Conservation (phyloP, 2,797 vertebrate species). For the Pipistrellus pipistrellus region DNA sequence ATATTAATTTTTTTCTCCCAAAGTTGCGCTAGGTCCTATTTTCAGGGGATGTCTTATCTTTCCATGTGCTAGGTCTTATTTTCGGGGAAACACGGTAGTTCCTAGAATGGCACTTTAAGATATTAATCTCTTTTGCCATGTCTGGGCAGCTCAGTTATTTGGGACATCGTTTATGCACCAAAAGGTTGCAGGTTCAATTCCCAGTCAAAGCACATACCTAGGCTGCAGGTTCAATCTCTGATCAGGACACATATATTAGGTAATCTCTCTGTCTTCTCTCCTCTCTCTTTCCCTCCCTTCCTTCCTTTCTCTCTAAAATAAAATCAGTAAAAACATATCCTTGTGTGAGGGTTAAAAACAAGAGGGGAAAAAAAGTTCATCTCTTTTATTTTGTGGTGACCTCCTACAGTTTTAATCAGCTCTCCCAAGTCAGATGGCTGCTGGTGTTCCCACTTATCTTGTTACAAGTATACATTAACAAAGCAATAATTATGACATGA, state of each 20-base stretch:
- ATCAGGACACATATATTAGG: not conserved
- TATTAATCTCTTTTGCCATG: not conserved
- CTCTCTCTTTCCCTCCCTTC: not conserved
- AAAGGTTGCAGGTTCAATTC: not conserved
- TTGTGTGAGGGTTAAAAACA: not conserved
- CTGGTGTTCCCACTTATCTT: not conserved
- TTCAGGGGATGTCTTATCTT: too few species aligned
- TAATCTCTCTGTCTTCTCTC: not conserved
- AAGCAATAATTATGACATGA: conserved; percentile 44
- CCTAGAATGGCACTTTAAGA: not conserved
- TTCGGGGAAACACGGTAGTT: not conserved
- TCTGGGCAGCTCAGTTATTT: not conserved
- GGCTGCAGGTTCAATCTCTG: not conserved
- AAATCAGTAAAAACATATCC: not conserved
- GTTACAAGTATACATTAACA: conserved; percentile 52
- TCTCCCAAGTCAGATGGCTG: not conserved
- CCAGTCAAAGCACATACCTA: not conserved
- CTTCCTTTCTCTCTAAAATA: not conserved
- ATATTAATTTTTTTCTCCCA: too few species aligned
- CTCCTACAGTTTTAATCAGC: conserved; percentile 38
- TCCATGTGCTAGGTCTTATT: too few species aligned
- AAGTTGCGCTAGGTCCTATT: too few species aligned
- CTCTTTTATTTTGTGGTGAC: conserved; percentile 40
- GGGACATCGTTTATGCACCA: not conserved
- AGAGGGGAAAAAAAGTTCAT: not conserved